A percentile compares a stretch with the other conserved stretches of the same genome.
phyloP scores from a whole-genome alignment of 2,797 vertebrate genomes.

The Clamator glandarius region DNA sequence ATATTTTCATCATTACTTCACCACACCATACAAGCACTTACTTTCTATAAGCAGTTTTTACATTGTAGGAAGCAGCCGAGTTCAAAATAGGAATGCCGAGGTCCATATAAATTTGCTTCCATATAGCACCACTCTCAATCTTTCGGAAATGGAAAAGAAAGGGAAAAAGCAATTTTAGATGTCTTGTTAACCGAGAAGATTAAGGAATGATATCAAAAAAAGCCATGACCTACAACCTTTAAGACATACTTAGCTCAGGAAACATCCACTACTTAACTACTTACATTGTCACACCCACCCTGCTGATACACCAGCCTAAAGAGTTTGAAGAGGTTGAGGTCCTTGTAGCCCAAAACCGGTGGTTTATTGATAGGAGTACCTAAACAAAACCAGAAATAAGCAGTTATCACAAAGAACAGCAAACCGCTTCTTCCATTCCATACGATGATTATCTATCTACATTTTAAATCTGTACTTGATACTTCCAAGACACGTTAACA shows the following conservation, averaged over 20 bases:
- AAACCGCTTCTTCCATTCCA: neutral
- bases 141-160: neutral
- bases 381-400: conserved; percentile 64
- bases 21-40: conserved; percentile 74
- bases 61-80: conserved; percentile 99
- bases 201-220: neutral
- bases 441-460: neutral
- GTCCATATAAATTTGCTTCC: conserved; percentile 99
- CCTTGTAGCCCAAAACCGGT: conserved; percentile 97
- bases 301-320: conserved; percentile 93
- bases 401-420: neutral
- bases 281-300: conserved; percentile 94
- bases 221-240: neutral
- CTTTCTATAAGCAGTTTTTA: conserved; percentile 99
- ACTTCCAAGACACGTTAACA: neutral
- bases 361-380: conserved; percentile 99
- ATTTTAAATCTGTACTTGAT: neutral
- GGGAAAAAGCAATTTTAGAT: conserved; percentile 21
- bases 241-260: neutral
- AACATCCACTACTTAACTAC: conserved; percentile 78
- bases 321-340: conserved; percentile 98
- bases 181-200: conserved; percentile 63
- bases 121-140: conserved; percentile 96
- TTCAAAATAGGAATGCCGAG: conserved; percentile 98
- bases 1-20: neutral